phyloP scores from a whole-genome alignment of 2,113 vertebrate genomes.

The Nannospalax galili region DNA sequence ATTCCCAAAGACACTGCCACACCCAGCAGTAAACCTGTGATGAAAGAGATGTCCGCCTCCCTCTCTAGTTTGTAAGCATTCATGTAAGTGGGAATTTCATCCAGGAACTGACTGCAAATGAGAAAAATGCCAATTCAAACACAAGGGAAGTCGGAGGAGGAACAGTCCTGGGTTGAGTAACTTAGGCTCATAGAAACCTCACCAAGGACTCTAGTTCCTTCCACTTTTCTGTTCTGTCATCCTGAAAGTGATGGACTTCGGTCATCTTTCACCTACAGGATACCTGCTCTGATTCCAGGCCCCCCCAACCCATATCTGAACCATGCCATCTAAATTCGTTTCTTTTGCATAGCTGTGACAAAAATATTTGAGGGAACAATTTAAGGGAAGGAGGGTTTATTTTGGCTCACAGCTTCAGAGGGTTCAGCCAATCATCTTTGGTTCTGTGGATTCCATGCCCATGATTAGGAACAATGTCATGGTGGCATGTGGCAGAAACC shows the following conservation, averaged over 20 bases:
- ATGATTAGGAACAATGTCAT: background rate
- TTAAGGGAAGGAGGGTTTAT: background rate
- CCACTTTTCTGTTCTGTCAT: background rate
- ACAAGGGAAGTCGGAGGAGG: background rate
- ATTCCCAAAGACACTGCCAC: background rate
- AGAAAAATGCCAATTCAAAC: background rate
- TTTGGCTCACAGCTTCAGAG: background rate
- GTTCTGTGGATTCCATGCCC: background rate
- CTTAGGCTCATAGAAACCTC: background rate
- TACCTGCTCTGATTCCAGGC: background rate
- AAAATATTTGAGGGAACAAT: background rate
- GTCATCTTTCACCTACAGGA: background rate
- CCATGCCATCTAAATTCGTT: background rate
- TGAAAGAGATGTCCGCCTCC: background rate
- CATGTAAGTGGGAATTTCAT: background rate
- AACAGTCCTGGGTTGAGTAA: background rate
- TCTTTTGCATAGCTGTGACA: background rate
- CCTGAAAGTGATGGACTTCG: too few relatives aligned
- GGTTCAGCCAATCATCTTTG: background rate
- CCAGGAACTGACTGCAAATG: background rate
- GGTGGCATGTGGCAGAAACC: background rate
- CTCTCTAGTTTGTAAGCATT: background rate
- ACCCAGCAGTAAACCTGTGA: background rate
- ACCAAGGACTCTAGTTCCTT: constrained; percentile 14
- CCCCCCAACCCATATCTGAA: background rate